phyloP scores from a whole-genome alignment of 2,888 invertebrate genomes.

The Deilephila elpenor region DNA sequence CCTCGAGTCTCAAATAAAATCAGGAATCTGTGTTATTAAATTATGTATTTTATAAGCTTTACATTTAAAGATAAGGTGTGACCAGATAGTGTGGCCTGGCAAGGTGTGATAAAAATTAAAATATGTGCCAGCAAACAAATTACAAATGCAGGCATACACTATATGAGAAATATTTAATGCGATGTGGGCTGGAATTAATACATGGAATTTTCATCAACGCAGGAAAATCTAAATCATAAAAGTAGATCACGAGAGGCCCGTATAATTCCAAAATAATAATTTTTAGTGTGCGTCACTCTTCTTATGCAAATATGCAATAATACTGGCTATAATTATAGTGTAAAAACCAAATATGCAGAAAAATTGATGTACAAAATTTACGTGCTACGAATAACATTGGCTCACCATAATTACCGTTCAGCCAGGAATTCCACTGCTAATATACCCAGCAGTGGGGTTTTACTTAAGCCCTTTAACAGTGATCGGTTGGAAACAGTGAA shows the following conservation, averaged over 20 bases:
- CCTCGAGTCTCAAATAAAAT: too few relatives aligned
- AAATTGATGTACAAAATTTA: not conserved
- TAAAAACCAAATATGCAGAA: not conserved
- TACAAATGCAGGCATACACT: not conserved
- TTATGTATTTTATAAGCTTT: too few relatives aligned
- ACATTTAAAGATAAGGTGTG: too few relatives aligned
- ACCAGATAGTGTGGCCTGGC: too few relatives aligned
- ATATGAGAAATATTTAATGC: not conserved
- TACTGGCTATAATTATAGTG: not conserved
- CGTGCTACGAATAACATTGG: too few relatives aligned
- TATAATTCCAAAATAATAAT: constrained; percentile 6
- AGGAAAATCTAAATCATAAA: not conserved
- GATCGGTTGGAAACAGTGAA: too few relatives aligned
- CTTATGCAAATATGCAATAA: not conserved
- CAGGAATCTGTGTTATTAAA: too few relatives aligned
- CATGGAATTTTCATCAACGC: not conserved
- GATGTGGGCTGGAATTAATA: not conserved
- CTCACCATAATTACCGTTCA: not conserved
- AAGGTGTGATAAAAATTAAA: not conserved
- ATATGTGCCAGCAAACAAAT: not conserved
- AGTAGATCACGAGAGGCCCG: not conserved
- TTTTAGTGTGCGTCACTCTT: not conserved
- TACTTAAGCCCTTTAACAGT: too few relatives aligned
- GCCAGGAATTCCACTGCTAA: not conserved
- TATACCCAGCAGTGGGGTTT: not conserved